phyloP scores from a whole-genome alignment of 1,140 invertebrate genomes.

The Pararge aegeria region DNA sequence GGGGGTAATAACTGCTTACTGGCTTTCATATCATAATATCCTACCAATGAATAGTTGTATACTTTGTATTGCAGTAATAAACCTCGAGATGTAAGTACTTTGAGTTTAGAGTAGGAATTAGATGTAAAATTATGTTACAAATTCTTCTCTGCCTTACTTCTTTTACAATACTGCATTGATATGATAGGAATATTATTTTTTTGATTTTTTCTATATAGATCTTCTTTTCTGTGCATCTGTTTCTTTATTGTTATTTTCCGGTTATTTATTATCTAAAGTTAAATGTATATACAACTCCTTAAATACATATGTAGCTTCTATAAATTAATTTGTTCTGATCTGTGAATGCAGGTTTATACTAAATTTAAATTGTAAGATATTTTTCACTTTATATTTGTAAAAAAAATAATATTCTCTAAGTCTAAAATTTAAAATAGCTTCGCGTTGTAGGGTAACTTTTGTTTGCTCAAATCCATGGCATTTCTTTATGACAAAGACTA shows the following conservation, averaged over 20 bases:
- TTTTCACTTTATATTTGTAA: conserved; percentile 26
- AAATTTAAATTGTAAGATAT: too few relatives aligned
- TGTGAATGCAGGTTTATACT: background rate
- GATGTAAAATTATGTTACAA: background rate
- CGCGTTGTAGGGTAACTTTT: conserved; percentile 43
- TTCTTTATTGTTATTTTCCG: background rate
- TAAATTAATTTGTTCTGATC: too few relatives aligned
- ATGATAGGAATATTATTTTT: background rate
- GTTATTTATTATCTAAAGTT: too few relatives aligned
- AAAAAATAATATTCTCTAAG: conserved; percentile 6
- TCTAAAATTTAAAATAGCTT: conserved; percentile 7
- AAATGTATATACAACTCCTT: too few relatives aligned
- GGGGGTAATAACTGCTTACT: conserved; percentile 3
- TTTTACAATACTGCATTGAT: background rate
- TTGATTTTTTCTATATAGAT: too few relatives aligned
- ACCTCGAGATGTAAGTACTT: background rate
- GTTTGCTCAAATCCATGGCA: conserved; percentile 76
- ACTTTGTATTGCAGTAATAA: conserved; percentile 15
- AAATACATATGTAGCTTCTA: too few relatives aligned
- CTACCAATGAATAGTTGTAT: conserved; percentile 65
- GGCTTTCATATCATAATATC: conserved; percentile 41
- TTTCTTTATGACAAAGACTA: conserved; percentile 68
- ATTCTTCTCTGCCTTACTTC: background rate
- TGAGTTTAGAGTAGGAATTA: too few relatives aligned
- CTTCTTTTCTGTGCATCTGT: too few relatives aligned